phyloP scores from a whole-genome alignment of 2,888 invertebrate genomes.

The Galerucella nymphaeae region DNA sequence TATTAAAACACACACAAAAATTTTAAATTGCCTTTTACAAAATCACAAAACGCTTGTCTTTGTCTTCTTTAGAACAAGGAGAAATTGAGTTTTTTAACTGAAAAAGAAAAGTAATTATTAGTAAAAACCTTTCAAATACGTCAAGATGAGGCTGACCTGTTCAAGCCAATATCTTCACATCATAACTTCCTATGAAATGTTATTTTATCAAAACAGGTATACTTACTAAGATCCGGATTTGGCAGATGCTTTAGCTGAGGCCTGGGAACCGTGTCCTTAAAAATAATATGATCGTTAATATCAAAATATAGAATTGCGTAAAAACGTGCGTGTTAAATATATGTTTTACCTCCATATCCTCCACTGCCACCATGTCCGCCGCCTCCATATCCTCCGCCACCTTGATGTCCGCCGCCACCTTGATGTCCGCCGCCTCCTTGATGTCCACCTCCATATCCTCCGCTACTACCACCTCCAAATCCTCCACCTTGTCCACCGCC shows the following conservation, averaged over 20 bases:
- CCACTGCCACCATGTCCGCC: background rate
- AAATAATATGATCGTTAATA: background rate
- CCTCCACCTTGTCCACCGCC: background rate
- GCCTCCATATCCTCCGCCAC: background rate
- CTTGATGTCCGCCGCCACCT: background rate
- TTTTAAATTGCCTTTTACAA: conserved; percentile 15
- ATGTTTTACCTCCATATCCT: background rate
- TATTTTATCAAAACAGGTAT: background rate
- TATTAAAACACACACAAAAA: conserved; percentile 8
- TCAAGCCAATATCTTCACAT: no score
- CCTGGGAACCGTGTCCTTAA: background rate
- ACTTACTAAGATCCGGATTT: conserved; percentile 33
- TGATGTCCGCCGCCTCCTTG: background rate
- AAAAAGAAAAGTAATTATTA: conserved; percentile 9
- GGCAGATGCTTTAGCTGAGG: conserved; percentile 20
- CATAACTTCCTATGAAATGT: no score
- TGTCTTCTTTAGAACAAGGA: background rate
- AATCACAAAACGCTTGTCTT: conserved; percentile 22
- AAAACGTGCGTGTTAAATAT: no score
- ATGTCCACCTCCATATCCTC: background rate
- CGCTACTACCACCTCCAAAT: conserved; percentile 11
- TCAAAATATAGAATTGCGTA: no score
- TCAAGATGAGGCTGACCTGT: no score
- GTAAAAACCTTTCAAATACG: background rate
- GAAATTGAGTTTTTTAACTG: conserved; percentile 10